Base-by-base conservation (phyloP, 2,888 invertebrate species). In the Argyra leucocephala region DNA sequence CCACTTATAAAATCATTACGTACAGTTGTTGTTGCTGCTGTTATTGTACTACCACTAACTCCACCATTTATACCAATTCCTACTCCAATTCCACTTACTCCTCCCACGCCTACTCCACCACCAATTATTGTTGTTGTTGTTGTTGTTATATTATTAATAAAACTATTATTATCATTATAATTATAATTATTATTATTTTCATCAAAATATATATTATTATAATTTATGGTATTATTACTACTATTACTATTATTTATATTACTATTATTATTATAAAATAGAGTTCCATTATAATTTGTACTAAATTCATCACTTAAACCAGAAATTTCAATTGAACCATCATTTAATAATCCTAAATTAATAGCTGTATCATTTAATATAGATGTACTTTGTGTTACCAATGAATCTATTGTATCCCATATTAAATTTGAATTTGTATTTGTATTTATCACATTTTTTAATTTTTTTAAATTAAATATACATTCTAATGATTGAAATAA, bases 21-120 rank as follows among this genome's bases (percentile, higher is more conserved):
- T 24, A 57, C 65, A 37, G 66, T 61, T 66, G 26, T 37, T 66
- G n/a, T n/a, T 69, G 62, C 61, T 59, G 64, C 63, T 69, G 63
- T 59, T 66, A 22, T 68, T 69, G 57, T n/a, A n/a, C n/a, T n/a
- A n/a, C n/a, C n/a, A n/a, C n/a, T n/a, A n/a, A 63, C 64, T 57
- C 22, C 22, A 21, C 22, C 10, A 58, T 58, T 58, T 22, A n/a
- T 7, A 58, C 10, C 18, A 10, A 21, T 22, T 9, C 2, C n/a
- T 10, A 37, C 15, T 10, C 37, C 37, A 37, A 65, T 65, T 12
- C 63, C 61, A 22, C 64, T 69, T 58, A 62, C 67, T n/a, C 66
- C 60, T n/a, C 66, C 64, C 21, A 65, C 31, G 9, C 9, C 9
- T 31, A 69, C 62, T n/a, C 63, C 57, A 60, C 12, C n/a, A 58